phyloP scores from a whole-genome alignment of 1,140 invertebrate species.

The Pissodes strobi region DNA sequence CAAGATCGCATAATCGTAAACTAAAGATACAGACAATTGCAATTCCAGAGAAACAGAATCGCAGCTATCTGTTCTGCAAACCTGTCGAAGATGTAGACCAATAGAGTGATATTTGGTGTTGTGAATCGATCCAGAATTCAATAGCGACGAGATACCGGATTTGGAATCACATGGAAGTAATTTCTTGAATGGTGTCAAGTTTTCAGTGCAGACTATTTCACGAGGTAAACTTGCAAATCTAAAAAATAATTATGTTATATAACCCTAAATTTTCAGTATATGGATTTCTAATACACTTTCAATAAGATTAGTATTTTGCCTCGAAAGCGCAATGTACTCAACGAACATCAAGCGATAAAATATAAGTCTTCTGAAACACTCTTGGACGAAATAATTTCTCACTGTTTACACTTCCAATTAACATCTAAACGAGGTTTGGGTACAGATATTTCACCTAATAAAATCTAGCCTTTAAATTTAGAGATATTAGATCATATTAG shows the following conservation, averaged over 20 bases:
- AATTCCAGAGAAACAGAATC: slow-evolving; percentile 72
- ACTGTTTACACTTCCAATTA: too few relatives aligned
- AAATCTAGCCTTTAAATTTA: too few relatives aligned
- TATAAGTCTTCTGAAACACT: too few relatives aligned
- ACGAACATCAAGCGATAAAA: too few relatives aligned
- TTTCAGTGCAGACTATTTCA: slow-evolving; percentile 98
- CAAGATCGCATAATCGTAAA: slow-evolving; percentile 76
- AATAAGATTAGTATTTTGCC: too few relatives aligned
- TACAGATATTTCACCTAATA: too few relatives aligned
- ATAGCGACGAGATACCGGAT: slow-evolving; percentile 80
- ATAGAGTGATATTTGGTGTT: slow-evolving; percentile 94
- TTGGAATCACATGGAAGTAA: slow-evolving; percentile 89
- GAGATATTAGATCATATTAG: too few relatives aligned
- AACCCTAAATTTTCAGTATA: too few relatives aligned
- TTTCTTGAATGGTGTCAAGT: slow-evolving; percentile 98
- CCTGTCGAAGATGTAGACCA: slow-evolving; percentile 79
- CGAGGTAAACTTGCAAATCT: slow-evolving; percentile 87
- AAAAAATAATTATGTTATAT: slow-evolving; percentile 60
- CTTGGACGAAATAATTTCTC: too few relatives aligned
- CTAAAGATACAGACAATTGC: slow-evolving; percentile 80
- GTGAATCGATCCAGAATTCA: slow-evolving; percentile 91
- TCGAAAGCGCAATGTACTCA: too few relatives aligned
- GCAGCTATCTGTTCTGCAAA: slow-evolving; percentile 72
- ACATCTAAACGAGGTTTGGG: too few relatives aligned
- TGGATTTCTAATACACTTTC: too few relatives aligned